Percentiles rank a stretch among this genome's conserved stretches.
phyloP scores from a whole-genome alignment of 2,113 vertebrate species.

The Myotis brandtii region DNA sequence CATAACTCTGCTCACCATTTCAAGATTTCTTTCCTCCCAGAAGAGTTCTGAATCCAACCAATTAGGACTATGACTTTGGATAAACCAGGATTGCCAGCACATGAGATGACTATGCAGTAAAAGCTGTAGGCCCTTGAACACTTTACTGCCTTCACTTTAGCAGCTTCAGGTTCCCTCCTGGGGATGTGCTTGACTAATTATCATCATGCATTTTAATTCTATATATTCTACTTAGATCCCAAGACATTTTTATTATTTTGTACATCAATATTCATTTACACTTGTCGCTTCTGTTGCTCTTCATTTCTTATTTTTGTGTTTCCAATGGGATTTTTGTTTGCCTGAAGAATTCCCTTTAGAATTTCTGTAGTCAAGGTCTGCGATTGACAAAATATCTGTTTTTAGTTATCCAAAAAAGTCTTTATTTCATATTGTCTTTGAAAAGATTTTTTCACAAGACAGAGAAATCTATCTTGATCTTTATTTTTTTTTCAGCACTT shows the following conservation, averaged over 20 bases:
- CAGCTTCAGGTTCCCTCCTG: neutral
- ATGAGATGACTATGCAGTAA: rapidly evolving
- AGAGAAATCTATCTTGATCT: neutral
- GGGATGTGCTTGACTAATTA: neutral
- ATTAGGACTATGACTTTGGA: neutral
- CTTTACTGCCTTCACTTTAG: neutral
- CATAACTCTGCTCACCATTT: neutral
- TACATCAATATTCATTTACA: neutral
- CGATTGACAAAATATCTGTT: neutral
- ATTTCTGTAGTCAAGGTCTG: neutral
- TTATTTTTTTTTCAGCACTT: neutral
- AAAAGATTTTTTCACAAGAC: neutral
- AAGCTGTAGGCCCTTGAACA: rapidly evolving
- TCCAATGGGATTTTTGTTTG: neutral
- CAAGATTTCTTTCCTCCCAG: neutral
- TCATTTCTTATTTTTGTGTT: neutral
- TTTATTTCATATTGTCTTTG: neutral
- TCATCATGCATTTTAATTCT: neutral
- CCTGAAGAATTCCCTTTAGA: neutral
- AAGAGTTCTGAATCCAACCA: neutral
- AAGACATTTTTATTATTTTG: neutral
- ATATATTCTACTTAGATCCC: neutral
- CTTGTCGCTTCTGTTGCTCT: neutral
- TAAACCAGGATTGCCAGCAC: neutral
- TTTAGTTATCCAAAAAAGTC: neutral